Conservation (phyloP, 2,113 vertebrate species). For the Equus quagga region DNA sequence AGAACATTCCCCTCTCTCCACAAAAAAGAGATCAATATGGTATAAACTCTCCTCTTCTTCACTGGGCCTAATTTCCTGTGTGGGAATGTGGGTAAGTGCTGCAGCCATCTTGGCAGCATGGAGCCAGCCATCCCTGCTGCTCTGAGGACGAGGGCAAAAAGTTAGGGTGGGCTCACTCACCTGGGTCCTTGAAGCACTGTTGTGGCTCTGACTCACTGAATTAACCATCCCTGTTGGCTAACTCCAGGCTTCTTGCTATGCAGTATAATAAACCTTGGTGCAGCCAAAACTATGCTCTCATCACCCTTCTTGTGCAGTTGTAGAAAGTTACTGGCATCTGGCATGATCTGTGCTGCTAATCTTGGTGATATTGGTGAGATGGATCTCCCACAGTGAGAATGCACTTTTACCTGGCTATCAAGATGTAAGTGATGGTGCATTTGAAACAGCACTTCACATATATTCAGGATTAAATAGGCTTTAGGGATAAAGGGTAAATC, state of each 20-base stretch:
- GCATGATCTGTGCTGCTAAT: neutral
- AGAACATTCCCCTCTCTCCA: neutral
- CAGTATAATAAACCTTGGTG: neutral
- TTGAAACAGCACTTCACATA: neutral
- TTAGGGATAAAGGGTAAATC: neutral
- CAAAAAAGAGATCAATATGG: fast-evolving
- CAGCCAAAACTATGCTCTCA: neutral
- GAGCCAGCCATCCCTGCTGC: neutral
- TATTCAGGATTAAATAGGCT: neutral
- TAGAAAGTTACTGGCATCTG: neutral
- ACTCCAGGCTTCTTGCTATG: neutral
- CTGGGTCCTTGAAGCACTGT: neutral
- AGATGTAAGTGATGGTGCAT: neutral
- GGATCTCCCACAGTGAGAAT: neutral
- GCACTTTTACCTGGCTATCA: neutral
- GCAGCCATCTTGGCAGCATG: neutral
- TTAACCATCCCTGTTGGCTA: neutral
- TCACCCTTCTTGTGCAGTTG: neutral
- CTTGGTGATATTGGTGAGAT: neutral
- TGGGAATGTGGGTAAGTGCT: neutral
- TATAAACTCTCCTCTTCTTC: neutral
- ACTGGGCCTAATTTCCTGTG: neutral
- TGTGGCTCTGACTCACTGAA: neutral
- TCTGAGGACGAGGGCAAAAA: neutral
- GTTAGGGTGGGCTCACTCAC: neutral